These are phyloP conservation scores for Mylabris sibirica DNA, from an alignment of 2,888 invertebrate genomes.

Conservation along the genomic window DNA sequence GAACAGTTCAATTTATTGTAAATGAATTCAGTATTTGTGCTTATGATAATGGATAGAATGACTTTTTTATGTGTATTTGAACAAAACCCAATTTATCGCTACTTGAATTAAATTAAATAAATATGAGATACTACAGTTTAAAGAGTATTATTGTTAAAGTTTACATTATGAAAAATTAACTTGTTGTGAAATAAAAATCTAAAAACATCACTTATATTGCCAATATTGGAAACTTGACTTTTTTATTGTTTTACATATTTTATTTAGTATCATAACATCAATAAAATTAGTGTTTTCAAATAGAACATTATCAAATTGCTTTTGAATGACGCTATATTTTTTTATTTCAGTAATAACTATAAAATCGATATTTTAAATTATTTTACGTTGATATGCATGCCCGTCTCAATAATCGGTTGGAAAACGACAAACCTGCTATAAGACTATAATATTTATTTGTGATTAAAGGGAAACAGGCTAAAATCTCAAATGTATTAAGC, in stretches of 20 bases:
- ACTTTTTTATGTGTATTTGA: not conserved
- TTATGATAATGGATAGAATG: not conserved
- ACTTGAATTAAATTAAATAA: not conserved
- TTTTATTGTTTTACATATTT: not conserved
- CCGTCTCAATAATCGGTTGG: not conserved
- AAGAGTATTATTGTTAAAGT: not conserved
- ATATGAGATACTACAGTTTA: not conserved
- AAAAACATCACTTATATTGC: not conserved
- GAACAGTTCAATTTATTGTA: constrained; percentile 1
- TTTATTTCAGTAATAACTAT: not conserved
- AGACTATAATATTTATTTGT: no score
- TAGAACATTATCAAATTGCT: not conserved
- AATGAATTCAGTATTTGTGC: not conserved
- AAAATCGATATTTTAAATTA: not conserved
- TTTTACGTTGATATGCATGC: not conserved
- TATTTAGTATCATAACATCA: not conserved
- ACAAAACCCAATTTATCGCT: not conserved
- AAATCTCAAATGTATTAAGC: not conserved
- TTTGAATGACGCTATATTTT: not conserved
- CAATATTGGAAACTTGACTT: not conserved
- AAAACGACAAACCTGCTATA: no score
- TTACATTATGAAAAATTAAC: not conserved
- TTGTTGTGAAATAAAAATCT: not conserved
- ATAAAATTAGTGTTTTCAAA: not conserved
- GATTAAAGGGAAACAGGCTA: not conserved